A percentile compares a stretch with the other conserved stretches of the same genome.
Conservation (phyloP, 2,888 invertebrate species). For the Lissonota sp. region DNA sequence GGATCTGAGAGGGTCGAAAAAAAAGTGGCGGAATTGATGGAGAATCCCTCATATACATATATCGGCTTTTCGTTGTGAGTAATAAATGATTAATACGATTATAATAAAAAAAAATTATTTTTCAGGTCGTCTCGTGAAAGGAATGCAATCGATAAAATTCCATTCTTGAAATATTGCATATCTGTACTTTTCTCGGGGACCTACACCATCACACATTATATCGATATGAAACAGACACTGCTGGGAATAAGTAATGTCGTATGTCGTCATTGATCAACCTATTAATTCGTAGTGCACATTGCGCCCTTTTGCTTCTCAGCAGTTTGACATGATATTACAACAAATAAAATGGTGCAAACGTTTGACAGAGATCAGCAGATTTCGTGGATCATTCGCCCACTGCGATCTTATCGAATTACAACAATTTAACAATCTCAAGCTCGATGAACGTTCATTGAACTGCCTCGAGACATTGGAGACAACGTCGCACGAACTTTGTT, state of each 20-base stretch:
- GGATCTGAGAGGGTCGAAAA: no score
- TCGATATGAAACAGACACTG: no score
- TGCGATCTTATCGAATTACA: slow-evolving; percentile 26
- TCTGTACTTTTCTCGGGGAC: background rate
- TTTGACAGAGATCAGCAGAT: slow-evolving; percentile 1
- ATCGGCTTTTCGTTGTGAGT: no score
- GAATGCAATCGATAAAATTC: slow-evolving; percentile 25
- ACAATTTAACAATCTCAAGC: slow-evolving; percentile 45
- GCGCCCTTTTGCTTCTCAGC: no score
- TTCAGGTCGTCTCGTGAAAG: slow-evolving; percentile 9
- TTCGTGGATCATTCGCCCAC: slow-evolving; percentile 6
- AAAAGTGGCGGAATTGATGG: no score
- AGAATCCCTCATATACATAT: no score
- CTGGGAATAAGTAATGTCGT: no score
- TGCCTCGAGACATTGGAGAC: background rate
- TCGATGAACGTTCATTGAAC: slow-evolving; percentile 50
- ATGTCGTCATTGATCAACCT: no score
- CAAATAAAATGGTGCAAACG: background rate
- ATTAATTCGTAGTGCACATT: no score
- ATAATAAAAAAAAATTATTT: background rate
- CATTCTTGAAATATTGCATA: background rate
- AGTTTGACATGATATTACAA: no score
- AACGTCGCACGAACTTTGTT: slow-evolving; percentile 25
- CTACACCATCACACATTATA: background rate
- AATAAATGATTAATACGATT: no score